Evolutionary conservation across 1,140 invertebrate species (phyloP).

Genomic region (Laodelphax striatellus): DNA sequence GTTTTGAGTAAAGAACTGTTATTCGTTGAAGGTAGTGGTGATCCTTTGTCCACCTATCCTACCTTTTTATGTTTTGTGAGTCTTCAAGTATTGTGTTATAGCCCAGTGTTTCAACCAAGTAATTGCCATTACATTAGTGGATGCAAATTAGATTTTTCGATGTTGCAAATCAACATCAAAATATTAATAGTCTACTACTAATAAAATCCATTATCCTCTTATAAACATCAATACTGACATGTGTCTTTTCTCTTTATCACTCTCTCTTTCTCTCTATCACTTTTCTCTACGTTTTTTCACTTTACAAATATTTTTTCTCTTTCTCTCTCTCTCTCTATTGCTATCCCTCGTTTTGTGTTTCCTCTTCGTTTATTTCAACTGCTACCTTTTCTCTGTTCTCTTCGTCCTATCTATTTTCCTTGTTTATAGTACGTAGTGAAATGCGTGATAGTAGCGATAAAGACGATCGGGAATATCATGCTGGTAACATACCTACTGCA

Average conservation of each 20-base stretch:
- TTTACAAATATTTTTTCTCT: background rate
- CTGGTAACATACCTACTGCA: constrained; percentile 96
- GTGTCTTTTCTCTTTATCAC: constrained; percentile 13
- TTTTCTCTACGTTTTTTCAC: background rate
- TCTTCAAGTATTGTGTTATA: too few species aligned
- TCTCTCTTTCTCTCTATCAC: constrained; percentile 21
- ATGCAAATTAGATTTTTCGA: too few species aligned
- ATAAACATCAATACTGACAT: constrained; percentile 15
- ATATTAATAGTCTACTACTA: too few species aligned
- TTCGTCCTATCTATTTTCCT: constrained; percentile 21
- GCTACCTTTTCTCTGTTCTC: background rate
- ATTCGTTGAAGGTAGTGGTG: too few species aligned
- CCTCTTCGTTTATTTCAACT: background rate
- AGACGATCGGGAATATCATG: constrained; percentile 99
- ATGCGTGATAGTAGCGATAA: constrained; percentile 97
- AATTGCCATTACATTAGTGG: too few species aligned
- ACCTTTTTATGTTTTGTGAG: too few species aligned
- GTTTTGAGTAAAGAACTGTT: too few species aligned
- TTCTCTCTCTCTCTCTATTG: constrained; percentile 6
- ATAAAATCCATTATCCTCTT: background rate
- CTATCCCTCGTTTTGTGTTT: constrained; percentile 9
- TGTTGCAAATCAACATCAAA: too few species aligned
- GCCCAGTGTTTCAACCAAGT: too few species aligned
- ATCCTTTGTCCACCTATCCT: too few species aligned
- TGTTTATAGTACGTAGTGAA: constrained; percentile 88